Conservation (phyloP, 2,888 invertebrate species). For the Standfussiana lucernea region DNA sequence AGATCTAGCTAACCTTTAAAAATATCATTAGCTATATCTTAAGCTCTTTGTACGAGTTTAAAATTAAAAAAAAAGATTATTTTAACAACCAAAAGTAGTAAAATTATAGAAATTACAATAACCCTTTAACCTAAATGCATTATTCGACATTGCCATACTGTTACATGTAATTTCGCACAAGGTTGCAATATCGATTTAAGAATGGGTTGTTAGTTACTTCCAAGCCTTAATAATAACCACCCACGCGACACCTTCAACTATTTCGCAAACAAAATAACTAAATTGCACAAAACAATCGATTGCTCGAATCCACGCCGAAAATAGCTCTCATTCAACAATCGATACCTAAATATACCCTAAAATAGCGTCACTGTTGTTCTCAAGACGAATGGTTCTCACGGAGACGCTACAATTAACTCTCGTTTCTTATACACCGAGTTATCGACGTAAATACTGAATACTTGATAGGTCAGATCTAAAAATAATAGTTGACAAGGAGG, state of each 20-base stretch:
- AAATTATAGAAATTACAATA: slow-evolving; percentile 17
- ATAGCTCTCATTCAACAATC: slow-evolving; percentile 62
- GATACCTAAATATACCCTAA: slow-evolving; percentile 54
- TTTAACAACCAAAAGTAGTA: slow-evolving; percentile 3
- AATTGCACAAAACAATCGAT: slow-evolving; percentile 47
- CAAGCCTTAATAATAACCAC: slow-evolving; percentile 59
- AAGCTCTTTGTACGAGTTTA: no score
- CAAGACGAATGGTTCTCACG: slow-evolving; percentile 37
- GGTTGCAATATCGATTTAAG: slow-evolving; percentile 82
- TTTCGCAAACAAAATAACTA: slow-evolving; percentile 44
- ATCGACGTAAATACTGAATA: slow-evolving; percentile 68
- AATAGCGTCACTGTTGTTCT: slow-evolving; percentile 48
- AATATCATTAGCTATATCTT: background rate
- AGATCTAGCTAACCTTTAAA: background rate
- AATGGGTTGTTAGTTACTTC: slow-evolving; percentile 51
- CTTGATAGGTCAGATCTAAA: slow-evolving; percentile 78
- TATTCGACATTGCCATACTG: slow-evolving; percentile 67
- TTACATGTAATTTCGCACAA: slow-evolving; percentile 73
- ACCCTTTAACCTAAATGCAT: slow-evolving; percentile 60
- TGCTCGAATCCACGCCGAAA: slow-evolving; percentile 40
- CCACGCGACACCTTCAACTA: slow-evolving; percentile 28
- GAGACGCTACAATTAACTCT: slow-evolving; percentile 44
- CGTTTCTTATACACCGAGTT: slow-evolving; percentile 40
- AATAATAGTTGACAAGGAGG: slow-evolving; percentile 82
- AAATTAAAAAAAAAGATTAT: slow-evolving; percentile 11